A percentile compares a stretch with the other conserved stretches of the same genome.
Conservation (phyloP, 2,797 vertebrate genomes). For the Pseudochaenichthys georgianus region DNA sequence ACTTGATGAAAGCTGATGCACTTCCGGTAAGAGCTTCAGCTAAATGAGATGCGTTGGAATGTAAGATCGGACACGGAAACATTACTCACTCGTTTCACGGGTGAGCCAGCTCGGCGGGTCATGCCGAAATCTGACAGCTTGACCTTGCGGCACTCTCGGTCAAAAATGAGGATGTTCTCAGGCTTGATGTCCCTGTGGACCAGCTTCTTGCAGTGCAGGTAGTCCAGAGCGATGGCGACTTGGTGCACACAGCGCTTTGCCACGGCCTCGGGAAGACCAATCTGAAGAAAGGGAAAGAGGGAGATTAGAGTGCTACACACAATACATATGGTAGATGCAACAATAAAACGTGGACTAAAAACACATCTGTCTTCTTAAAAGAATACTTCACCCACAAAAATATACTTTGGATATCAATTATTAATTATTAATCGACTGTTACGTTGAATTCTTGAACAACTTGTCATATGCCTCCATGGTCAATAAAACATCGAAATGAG, state of each 20-base stretch:
- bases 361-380: not conserved
- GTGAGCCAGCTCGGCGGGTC: slow-evolving; percentile 87
- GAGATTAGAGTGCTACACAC: not conserved
- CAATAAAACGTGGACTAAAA: not conserved
- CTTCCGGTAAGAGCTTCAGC: too few relatives aligned
- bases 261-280: slow-evolving; percentile 87
- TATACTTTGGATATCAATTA: too few relatives aligned
- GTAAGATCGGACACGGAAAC: not conserved
- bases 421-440: too few relatives aligned
- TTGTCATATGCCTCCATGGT: too few relatives aligned
- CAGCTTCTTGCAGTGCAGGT: slow-evolving; percentile 88
- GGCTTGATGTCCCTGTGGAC: slow-evolving; percentile 91
- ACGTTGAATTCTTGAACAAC: too few relatives aligned
- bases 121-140: slow-evolving; percentile 91
- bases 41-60: too few relatives aligned
- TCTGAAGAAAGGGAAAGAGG: slow-evolving; percentile 60
- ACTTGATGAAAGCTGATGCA: too few relatives aligned
- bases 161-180: slow-evolving; percentile 90
- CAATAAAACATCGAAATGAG: too few relatives aligned
- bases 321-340: not conserved
- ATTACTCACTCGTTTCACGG: slow-evolving; percentile 84
- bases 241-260: slow-evolving; percentile 91
- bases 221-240: slow-evolving; percentile 88
- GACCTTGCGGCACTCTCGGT: slow-evolving; percentile 89
- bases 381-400: too few relatives aligned